Percentiles rank a stretch among this genome's conserved stretches.
phyloP scores from a whole-genome alignment of 2,113 vertebrate genomes.

The Pleuronectes platessa region DNA sequence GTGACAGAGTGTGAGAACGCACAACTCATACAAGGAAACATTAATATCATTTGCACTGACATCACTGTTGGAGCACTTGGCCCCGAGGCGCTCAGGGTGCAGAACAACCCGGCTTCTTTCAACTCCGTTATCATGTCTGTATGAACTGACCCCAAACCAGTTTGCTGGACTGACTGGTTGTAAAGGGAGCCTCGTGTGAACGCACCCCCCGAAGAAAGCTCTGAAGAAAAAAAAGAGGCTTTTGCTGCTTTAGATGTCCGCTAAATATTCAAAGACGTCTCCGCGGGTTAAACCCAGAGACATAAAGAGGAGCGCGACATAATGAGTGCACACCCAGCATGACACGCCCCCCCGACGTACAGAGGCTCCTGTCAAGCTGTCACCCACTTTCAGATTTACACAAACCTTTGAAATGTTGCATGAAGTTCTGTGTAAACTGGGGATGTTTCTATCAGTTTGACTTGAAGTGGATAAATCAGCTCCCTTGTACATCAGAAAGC shows the following conservation, averaged over 20 bases:
- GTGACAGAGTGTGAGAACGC: not conserved
- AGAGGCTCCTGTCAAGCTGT: slow-evolving; percentile 61
- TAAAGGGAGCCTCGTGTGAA: not conserved
- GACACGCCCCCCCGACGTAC: slow-evolving; percentile 11
- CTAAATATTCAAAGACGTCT: slow-evolving; percentile 36
- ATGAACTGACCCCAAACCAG: slow-evolving; percentile 7
- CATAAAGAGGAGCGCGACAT: slow-evolving; percentile 53
- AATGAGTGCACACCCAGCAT: slow-evolving; percentile 52
- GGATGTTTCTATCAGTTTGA: slow-evolving; percentile 33
- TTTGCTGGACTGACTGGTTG: not conserved
- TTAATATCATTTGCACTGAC: not conserved
- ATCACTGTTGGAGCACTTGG: not conserved
- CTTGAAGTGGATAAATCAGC: slow-evolving; percentile 28
- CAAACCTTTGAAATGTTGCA: slow-evolving; percentile 34
- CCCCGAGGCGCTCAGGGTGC: slow-evolving; percentile 7
- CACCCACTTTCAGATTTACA: slow-evolving; percentile 36
- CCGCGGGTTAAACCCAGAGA: slow-evolving; percentile 36
- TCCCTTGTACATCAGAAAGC: slow-evolving; percentile 32
- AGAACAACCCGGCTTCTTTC: not conserved
- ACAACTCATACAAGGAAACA: not conserved
- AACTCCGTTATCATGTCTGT: not conserved
- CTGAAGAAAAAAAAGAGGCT: not conserved
- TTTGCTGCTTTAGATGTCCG: slow-evolving; percentile 1
- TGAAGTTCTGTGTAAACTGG: slow-evolving; percentile 21
- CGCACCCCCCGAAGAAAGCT: not conserved